Percentiles rank a stretch among this genome's conserved stretches.
Conservation (phyloP, 2,797 vertebrate genomes). For the Aulostomus chinensis region DNA sequence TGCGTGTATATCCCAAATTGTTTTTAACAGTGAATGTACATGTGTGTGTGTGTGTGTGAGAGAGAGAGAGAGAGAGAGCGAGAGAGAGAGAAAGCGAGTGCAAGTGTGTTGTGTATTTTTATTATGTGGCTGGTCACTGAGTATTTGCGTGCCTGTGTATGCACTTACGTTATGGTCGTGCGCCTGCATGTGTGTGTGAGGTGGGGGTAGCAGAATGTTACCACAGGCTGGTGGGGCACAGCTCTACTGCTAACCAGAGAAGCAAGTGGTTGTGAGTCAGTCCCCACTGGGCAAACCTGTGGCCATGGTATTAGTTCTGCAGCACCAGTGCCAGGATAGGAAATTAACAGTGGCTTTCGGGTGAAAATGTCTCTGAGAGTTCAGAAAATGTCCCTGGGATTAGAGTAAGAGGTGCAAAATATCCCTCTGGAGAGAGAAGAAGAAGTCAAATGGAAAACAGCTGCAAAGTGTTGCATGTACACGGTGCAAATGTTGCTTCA, state of each 20-base stretch:
- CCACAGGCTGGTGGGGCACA: constrained; percentile 70
- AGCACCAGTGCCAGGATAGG: constrained; percentile 56
- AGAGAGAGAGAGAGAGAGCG: too few species aligned
- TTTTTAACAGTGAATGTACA: constrained; percentile 43
- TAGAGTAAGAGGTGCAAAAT: constrained; percentile 60
- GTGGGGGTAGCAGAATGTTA: constrained; percentile 62
- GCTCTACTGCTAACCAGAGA: constrained; percentile 66
- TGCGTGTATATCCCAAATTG: constrained; percentile 54
- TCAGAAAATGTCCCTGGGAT: constrained; percentile 57
- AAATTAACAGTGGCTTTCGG: constrained; percentile 72
- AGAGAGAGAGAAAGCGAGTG: constrained; percentile 49
- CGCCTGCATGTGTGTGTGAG: constrained; percentile 33
- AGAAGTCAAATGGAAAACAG: constrained; percentile 54
- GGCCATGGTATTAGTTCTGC: constrained; percentile 55
- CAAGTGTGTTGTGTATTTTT: constrained; percentile 62
- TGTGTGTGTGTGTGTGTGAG: constrained; percentile 54
- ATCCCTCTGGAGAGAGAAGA: constrained; percentile 37
- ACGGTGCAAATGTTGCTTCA: too few species aligned
- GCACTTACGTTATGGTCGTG: constrained; percentile 8
- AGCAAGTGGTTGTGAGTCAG: constrained; percentile 78
- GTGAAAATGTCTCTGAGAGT: constrained; percentile 63
- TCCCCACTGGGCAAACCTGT: constrained; percentile 62
- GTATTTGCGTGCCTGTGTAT: constrained; percentile 25
- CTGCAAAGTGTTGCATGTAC: constrained; percentile 26
- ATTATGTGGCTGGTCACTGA: constrained; percentile 48